A percentile compares a stretch with the other conserved stretches of the same genome.
Evolutionary conservation across 2,113 vertebrate genomes (phyloP).

Genomic region (Stictonetta naevosa): DNA sequence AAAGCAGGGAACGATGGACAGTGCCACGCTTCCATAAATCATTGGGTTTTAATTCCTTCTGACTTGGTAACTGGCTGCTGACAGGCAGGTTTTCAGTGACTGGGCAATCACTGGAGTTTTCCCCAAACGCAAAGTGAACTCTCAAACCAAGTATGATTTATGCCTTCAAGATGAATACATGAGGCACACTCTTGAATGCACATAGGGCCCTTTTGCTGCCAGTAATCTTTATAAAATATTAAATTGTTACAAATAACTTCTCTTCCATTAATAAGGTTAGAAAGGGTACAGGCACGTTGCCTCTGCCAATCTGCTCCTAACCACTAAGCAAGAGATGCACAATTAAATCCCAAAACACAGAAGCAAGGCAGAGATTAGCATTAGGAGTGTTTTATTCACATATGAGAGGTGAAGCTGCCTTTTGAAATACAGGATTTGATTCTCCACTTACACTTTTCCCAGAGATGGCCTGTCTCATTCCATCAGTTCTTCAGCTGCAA

Average conservation of each 20-base stretch:
- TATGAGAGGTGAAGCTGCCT: neutral
- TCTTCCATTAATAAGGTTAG: neutral
- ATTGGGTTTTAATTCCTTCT: neutral
- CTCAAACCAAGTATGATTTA: neutral
- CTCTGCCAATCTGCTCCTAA: neutral
- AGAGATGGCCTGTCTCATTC: neutral
- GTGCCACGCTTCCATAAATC: neutral
- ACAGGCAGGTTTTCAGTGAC: neutral
- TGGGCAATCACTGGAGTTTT: neutral
- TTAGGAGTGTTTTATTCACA: neutral
- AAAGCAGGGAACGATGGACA: neutral
- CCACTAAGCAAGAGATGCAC: neutral
- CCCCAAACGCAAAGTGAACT: neutral
- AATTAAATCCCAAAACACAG: neutral
- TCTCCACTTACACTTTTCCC: neutral
- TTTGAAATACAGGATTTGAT: neutral
- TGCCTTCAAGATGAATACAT: neutral
- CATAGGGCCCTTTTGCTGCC: neutral
- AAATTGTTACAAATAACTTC: neutral
- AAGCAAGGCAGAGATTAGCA: neutral
- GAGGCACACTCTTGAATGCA: neutral
- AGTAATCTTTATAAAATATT: neutral
- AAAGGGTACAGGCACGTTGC: neutral
- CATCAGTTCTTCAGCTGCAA: constrained; percentile 24
- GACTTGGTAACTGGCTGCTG: neutral